phyloP scores from a whole-genome alignment of 2,888 invertebrate genomes.

The Creontiades dilutus region DNA sequence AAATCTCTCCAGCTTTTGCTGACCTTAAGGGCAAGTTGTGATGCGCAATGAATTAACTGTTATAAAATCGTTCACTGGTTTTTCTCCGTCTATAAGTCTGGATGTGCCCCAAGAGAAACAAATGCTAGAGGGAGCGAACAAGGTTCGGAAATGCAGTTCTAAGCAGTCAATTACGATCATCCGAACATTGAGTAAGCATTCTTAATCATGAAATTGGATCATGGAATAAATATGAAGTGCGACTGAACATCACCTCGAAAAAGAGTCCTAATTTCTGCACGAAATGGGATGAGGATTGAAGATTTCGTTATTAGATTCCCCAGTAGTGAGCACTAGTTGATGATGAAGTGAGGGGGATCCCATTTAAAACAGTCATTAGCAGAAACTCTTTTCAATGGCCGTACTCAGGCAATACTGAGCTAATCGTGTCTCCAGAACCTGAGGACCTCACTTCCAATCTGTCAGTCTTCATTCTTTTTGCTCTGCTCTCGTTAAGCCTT shows the following conservation, averaged over 20 bases:
- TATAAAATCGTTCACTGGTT: no score
- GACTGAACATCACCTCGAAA: background rate
- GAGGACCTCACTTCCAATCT: background rate
- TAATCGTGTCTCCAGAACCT: constrained; percentile 14
- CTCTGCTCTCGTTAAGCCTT: background rate
- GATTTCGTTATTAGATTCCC: background rate
- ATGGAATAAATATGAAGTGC: background rate
- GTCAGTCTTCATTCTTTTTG: background rate
- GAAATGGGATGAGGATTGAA: background rate
- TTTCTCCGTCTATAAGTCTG: no score
- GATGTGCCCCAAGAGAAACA: no score
- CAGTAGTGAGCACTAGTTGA: background rate
- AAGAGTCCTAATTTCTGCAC: background rate
- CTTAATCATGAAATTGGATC: no score
- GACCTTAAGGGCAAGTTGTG: no score
- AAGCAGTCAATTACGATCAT: no score
- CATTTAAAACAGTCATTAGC: background rate
- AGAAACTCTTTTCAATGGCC: background rate
- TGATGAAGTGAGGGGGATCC: background rate
- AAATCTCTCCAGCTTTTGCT: no score
- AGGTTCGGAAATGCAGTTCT: no score
- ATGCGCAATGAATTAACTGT: no score
- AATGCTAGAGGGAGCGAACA: no score
- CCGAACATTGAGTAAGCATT: no score
- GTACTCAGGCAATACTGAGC: background rate